Evolutionary conservation across 2,113 vertebrate species (phyloP).

Genomic region (Gallinago paraguaiae): DNA sequence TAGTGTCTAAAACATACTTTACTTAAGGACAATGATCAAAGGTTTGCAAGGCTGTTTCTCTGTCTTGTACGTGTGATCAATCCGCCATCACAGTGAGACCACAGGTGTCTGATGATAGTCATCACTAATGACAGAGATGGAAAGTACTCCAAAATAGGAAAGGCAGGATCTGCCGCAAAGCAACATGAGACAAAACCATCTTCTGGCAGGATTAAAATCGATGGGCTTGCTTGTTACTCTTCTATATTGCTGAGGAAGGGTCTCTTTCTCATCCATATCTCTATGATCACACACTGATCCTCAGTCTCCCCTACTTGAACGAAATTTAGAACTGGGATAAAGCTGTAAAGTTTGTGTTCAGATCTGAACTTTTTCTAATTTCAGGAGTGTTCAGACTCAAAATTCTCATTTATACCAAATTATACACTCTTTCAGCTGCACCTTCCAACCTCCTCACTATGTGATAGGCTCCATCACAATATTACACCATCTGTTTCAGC

Average conservation of each 20-base stretch:
- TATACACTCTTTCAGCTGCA: not conserved
- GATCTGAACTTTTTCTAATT: not conserved
- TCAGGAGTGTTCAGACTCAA: not conserved
- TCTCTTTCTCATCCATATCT: not conserved
- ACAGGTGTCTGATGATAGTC: not conserved
- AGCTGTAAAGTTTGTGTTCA: not conserved
- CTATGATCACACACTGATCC: not conserved
- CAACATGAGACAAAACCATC: not conserved
- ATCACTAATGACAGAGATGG: not conserved
- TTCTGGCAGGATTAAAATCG: not conserved
- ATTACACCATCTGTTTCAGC: not conserved
- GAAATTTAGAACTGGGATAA: not conserved
- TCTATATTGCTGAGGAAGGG: not conserved
- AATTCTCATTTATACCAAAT: not conserved
- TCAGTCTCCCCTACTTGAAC: not conserved
- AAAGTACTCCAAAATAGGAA: not conserved
- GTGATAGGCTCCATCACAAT: not conserved
- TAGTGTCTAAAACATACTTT: not conserved
- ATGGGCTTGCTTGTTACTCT: not conserved
- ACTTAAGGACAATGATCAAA: not conserved
- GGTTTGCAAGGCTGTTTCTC: not conserved
- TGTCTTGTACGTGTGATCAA: not conserved
- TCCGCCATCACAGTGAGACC: not conserved
- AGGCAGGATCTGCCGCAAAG: not conserved
- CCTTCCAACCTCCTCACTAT: not conserved